Percentiles rank a stretch among this genome's conserved stretches.
These are phyloP conservation scores for Acleris sparsana DNA, from an alignment of 2,888 invertebrate species.

Conservation along the genomic window DNA sequence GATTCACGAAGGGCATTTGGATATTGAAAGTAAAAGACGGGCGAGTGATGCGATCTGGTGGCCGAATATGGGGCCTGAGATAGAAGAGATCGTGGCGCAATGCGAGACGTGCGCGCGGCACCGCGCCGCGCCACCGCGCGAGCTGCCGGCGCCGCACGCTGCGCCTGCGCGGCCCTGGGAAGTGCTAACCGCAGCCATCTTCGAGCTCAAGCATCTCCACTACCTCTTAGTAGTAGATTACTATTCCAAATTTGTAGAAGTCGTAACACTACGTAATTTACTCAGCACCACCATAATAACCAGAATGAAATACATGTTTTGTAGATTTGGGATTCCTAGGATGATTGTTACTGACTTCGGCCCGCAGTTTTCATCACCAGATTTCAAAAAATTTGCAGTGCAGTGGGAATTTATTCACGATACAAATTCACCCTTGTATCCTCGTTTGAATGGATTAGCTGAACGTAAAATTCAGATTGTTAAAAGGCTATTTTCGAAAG, in stretches of 20 bases:
- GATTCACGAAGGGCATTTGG: constrained; percentile 31
- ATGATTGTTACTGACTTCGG: constrained; percentile 27
- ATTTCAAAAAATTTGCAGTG: constrained; percentile 21
- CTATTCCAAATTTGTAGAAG: constrained; percentile 29
- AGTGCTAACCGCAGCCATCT: constrained; percentile 15
- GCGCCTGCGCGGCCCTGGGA: constrained; percentile 25
- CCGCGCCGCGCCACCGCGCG: constrained; percentile 7
- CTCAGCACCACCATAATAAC: constrained; percentile 14
- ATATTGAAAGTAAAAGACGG: constrained; percentile 28
- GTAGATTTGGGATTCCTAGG: constrained; percentile 22
- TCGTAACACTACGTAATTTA: constrained; percentile 11
- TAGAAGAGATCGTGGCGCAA: constrained; percentile 18
- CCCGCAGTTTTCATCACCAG: constrained; percentile 10
- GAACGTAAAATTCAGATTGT: constrained; percentile 16
- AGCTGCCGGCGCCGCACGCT: constrained; percentile 30
- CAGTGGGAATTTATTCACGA: constrained; percentile 30
- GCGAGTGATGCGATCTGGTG: constrained; percentile 36
- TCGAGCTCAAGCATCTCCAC: constrained; percentile 2
- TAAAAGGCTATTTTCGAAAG: constrained; percentile 22
- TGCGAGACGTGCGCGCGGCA: constrained; percentile 30
- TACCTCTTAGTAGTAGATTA: constrained; percentile 28
- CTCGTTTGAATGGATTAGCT: constrained; percentile 24
- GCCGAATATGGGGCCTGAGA: constrained; percentile 29
- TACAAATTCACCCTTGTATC: constrained; percentile 27
- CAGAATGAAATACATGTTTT: constrained; percentile 23